Evolutionary conservation across 2,888 invertebrate genomes (phyloP).

Genomic region (Mesochorus sp.): DNA sequence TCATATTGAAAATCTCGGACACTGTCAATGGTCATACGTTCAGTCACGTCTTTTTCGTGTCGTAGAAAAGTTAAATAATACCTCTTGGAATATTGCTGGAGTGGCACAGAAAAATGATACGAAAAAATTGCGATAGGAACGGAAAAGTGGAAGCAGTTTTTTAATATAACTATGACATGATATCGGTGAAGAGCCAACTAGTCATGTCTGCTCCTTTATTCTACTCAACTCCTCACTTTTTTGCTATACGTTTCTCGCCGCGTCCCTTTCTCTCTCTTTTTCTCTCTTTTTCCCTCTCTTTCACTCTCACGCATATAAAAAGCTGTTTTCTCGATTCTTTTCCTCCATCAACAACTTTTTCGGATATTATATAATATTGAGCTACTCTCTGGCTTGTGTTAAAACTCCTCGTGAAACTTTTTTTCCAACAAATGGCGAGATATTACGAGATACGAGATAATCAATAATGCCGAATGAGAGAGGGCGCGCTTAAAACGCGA

Average conservation of each 20-base stretch:
- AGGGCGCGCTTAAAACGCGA: conserved; percentile 1
- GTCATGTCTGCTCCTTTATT: conserved; percentile 42
- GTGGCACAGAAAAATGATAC: neutral
- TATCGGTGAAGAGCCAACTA: conserved; percentile 55
- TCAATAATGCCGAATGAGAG: conserved; percentile 51
- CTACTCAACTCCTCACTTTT: conserved; percentile 8
- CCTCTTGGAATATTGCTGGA: neutral
- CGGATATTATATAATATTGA: conserved; percentile 45
- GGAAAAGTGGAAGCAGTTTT: conserved; percentile 58
- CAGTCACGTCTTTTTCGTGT: neutral
- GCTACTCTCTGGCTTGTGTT: conserved; percentile 23
- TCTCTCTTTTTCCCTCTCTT: conserved; percentile 14
- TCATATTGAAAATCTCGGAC: too few relatives aligned
- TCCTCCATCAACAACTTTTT: conserved; percentile 42
- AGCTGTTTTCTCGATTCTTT: conserved; percentile 32
- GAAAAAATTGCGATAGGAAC: conserved; percentile 5
- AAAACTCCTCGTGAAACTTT: conserved; percentile 32
- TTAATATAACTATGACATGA: conserved; percentile 62
- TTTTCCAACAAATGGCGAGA: conserved; percentile 25
- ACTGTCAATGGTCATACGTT: neutral
- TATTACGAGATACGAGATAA: conserved; percentile 29
- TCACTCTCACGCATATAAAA: neutral
- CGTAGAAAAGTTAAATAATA: conserved; percentile 21
- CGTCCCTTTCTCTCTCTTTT: neutral
- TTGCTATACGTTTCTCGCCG: too few relatives aligned